Conservation (phyloP, 2,888 invertebrate genomes). For the Petrolisthes cinctipes region DNA sequence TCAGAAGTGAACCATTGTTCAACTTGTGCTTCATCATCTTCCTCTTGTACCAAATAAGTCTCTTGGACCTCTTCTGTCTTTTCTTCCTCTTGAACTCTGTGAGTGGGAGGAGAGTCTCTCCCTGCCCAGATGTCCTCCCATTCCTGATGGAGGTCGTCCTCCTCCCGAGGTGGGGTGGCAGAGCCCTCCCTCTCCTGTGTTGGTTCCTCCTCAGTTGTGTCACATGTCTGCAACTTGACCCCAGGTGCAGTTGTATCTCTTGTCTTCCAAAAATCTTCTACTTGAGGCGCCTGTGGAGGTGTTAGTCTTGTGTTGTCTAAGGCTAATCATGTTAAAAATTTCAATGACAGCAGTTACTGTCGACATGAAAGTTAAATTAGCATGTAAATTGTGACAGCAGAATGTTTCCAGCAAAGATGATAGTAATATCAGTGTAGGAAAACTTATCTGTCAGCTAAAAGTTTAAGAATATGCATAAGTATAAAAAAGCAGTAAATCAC, state of each 20-base stretch:
- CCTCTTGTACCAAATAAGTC: neutral
- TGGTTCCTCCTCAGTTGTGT: neutral
- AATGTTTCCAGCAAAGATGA: too few relatives aligned
- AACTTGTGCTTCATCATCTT: neutral
- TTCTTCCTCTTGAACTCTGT: neutral
- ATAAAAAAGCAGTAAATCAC: too few relatives aligned
- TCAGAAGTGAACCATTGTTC: neutral
- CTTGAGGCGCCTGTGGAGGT: conserved; percentile 4
- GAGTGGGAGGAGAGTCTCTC: neutral
- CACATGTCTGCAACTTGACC: neutral
- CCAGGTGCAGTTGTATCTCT: conserved; percentile 2
- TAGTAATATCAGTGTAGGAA: too few relatives aligned
- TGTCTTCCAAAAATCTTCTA: neutral
- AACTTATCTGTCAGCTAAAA: too few relatives aligned
- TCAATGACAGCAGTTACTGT: too few relatives aligned
- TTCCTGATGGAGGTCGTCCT: neutral
- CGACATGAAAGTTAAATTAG: too few relatives aligned
- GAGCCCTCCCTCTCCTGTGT: neutral
- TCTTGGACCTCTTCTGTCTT: neutral
- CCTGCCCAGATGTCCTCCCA: conserved; percentile 2
- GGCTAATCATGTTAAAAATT: too few relatives aligned
- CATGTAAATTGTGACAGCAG: too few relatives aligned
- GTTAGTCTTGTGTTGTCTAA: neutral
- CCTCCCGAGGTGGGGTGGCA: conserved; percentile 27
- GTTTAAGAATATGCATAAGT: too few relatives aligned